Percentiles rank a stretch among this genome's conserved stretches.
phyloP scores from a whole-genome alignment of 2,113 vertebrate species.

The Coreoperca whiteheadi region DNA sequence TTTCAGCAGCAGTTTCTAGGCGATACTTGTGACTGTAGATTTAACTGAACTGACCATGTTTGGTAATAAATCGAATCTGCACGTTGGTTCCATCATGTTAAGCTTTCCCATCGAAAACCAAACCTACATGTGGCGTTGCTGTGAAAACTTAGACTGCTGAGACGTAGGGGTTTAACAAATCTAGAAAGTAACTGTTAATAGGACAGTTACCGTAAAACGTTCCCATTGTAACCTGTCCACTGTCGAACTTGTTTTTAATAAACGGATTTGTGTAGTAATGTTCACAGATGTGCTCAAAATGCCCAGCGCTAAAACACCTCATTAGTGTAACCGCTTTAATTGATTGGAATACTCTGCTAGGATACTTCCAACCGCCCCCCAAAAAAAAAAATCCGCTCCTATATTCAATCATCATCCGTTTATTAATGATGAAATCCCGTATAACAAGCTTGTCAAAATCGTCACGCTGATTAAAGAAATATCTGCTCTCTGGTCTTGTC shows the following conservation, averaged over 20 bases:
- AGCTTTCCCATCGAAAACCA: constrained; percentile 40
- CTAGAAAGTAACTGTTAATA: constrained; percentile 24
- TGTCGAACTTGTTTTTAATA: constrained; percentile 57
- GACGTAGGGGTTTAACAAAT: constrained; percentile 17
- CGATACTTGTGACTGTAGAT: constrained; percentile 66
- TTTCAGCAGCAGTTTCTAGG: constrained; percentile 49
- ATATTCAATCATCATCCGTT: neutral
- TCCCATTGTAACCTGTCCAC: constrained; percentile 48
- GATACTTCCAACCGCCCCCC: too few relatives aligned
- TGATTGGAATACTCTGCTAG: neutral
- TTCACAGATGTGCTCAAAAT: constrained; percentile 30
- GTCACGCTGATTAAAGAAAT: constrained; percentile 29
- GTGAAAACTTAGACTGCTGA: constrained; percentile 44
- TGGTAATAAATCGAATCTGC: constrained; percentile 56
- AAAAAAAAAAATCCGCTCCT: neutral
- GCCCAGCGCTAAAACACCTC: constrained; percentile 21
- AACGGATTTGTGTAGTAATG: constrained; percentile 53
- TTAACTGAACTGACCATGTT: constrained; percentile 44
- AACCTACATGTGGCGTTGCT: constrained; percentile 50
- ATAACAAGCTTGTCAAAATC: constrained; percentile 26
- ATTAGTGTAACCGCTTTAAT: constrained; percentile 30
- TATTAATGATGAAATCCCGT: constrained; percentile 4
- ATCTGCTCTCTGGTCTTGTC: constrained; percentile 14
- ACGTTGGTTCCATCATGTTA: constrained; percentile 59
- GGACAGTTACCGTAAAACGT: constrained; percentile 39